These are phyloP conservation scores for Cenopis cana DNA, from an alignment of 2,888 invertebrate genomes.

Conservation along the genomic window DNA sequence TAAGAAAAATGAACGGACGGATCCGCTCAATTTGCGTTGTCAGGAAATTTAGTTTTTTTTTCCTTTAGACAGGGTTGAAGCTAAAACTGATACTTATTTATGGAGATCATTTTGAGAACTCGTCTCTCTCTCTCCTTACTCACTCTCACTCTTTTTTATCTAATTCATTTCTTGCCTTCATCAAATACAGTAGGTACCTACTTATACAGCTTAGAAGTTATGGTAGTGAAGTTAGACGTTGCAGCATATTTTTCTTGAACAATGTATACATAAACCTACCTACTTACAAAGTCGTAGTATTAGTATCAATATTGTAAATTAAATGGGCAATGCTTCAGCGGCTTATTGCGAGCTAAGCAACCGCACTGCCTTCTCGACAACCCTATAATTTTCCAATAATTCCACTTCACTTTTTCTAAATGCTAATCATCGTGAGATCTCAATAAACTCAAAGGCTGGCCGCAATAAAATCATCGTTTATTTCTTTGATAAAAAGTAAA, in stretches of 20 bases:
- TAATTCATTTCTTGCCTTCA: too few species aligned
- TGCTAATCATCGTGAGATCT: constrained; percentile 79
- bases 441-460: constrained; percentile 73
- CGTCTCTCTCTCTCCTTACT: too few species aligned
- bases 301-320: not conserved
- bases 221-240: too few species aligned
- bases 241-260: not conserved
- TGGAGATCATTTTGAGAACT: not conserved
- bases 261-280: not conserved
- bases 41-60: not conserved
- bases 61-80: not conserved
- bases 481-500: constrained; percentile 61
- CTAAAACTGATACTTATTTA: not conserved
- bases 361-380: constrained; percentile 53
- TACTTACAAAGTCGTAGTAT: not conserved
- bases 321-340: not conserved
- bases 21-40: not conserved
- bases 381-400: constrained; percentile 79
- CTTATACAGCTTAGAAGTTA: too few species aligned
- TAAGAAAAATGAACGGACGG: constrained; percentile 13
- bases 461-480: constrained; percentile 69
- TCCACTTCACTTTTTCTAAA: constrained; percentile 77
- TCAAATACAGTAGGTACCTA: too few species aligned
- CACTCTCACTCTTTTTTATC: too few species aligned
- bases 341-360: constrained; percentile 21